Conservation (phyloP, 2,113 vertebrate species). For the Lontra canadensis region DNA sequence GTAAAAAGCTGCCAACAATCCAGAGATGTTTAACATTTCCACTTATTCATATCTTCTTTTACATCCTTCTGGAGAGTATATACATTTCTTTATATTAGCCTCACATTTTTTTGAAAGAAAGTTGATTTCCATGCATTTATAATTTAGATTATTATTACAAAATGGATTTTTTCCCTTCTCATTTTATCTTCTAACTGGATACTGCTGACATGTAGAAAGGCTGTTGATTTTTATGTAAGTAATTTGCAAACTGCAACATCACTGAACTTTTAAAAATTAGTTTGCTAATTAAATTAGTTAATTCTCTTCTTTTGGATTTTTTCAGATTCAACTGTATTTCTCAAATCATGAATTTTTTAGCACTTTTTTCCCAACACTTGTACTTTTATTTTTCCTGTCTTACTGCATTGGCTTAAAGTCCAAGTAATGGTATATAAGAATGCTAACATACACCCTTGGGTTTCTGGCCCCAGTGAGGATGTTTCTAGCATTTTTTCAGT, state of each 20-base stretch:
- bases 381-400: constrained; percentile 42
- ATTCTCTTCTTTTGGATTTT: neutral
- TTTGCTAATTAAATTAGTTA: neutral
- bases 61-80: neutral
- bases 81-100: neutral
- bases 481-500: neutral
- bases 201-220: neutral
- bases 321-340: neutral
- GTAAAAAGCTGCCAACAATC: neutral
- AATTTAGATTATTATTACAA: neutral
- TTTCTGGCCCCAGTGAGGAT: neutral
- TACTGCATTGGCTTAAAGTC: constrained; percentile 21
- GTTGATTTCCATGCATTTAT: neutral
- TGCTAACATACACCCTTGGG: neutral
- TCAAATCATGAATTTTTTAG: neutral
- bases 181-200: constrained; percentile 8
- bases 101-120: neutral
- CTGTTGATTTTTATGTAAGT: neutral
- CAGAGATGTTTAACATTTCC: neutral
- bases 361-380: neutral
- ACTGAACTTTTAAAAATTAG: neutral
- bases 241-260: neutral
- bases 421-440: neutral
- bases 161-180: neutral
- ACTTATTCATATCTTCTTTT: neutral